phyloP scores from a whole-genome alignment of 2,113 vertebrate species.

The Emydura subglobosa region DNA sequence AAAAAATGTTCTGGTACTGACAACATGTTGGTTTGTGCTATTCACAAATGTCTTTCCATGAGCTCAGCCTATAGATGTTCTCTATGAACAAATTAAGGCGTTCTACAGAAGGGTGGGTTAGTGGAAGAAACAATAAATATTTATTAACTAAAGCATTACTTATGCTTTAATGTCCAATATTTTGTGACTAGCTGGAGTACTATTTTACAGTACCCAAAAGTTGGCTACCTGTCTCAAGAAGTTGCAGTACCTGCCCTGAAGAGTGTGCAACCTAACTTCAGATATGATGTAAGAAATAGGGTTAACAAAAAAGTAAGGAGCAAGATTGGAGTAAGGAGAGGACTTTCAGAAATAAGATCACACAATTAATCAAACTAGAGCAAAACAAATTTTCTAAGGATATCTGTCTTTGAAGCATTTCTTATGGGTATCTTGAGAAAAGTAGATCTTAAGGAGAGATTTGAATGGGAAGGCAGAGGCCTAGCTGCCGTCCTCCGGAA shows the following conservation, averaged over 20 bases:
- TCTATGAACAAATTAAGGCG: neutral
- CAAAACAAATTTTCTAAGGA: neutral
- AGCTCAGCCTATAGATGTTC: neutral
- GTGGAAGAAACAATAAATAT: neutral
- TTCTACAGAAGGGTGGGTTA: too few relatives aligned
- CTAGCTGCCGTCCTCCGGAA: neutral
- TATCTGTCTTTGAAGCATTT: neutral
- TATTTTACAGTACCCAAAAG: too few relatives aligned
- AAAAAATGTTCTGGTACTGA: neutral
- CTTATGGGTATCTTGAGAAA: neutral
- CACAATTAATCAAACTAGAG: neutral
- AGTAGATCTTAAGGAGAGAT: neutral
- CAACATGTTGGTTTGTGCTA: fast-evolving
- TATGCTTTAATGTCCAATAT: neutral
- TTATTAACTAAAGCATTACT: neutral
- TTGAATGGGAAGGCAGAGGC: neutral
- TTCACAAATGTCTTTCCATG: neutral
- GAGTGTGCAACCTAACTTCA: neutral
- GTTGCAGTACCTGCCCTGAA: neutral
- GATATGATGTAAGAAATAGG: neutral
- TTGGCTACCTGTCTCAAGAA: neutral
- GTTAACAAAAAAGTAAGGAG: neutral
- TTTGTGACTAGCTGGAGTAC: neutral
- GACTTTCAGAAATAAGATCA: neutral
- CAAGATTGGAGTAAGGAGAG: neutral